Evolutionary conservation across 2,797 vertebrate species (phyloP).

Genomic region (Danio tinwini): DNA sequence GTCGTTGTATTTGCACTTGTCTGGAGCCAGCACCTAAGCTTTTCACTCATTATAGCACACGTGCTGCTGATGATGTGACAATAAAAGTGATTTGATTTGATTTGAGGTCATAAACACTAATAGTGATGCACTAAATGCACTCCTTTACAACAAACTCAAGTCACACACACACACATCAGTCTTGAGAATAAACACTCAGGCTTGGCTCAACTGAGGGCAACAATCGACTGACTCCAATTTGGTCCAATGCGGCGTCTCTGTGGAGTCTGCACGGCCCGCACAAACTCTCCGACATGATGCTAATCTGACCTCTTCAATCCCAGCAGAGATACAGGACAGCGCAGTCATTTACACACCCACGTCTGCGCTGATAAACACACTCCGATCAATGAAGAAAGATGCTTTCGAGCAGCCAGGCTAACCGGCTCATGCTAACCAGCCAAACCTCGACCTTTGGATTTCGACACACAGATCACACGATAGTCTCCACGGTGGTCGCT

Average conservation of each 20-base stretch:
- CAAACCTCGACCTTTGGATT: neutral
- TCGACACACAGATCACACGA: neutral
- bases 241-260: constrained; percentile 29
- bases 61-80: too few relatives aligned
- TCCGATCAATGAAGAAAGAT: neutral
- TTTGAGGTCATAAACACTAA: too few relatives aligned
- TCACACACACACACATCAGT: constrained; percentile 10
- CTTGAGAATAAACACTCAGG: constrained; percentile 1
- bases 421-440: neutral
- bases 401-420: neutral
- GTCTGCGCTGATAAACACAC: constrained; percentile 23
- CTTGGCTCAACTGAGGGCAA: constrained; percentile 48
- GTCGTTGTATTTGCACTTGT: too few relatives aligned
- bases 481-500: neutral
- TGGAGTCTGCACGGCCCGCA: constrained; percentile 32
- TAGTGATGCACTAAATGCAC: too few relatives aligned
- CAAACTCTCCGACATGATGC: constrained; percentile 28
- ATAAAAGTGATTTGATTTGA: too few relatives aligned
- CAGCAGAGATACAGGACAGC: constrained; percentile 37
- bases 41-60: too few relatives aligned
- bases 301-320: constrained; percentile 50
- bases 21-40: too few relatives aligned
- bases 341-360: constrained; percentile 17
- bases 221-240: constrained; percentile 31
- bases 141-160: too few relatives aligned